These are phyloP conservation scores for Ophion obscuratus DNA, from an alignment of 2,888 invertebrate genomes.

Conservation along the genomic window DNA sequence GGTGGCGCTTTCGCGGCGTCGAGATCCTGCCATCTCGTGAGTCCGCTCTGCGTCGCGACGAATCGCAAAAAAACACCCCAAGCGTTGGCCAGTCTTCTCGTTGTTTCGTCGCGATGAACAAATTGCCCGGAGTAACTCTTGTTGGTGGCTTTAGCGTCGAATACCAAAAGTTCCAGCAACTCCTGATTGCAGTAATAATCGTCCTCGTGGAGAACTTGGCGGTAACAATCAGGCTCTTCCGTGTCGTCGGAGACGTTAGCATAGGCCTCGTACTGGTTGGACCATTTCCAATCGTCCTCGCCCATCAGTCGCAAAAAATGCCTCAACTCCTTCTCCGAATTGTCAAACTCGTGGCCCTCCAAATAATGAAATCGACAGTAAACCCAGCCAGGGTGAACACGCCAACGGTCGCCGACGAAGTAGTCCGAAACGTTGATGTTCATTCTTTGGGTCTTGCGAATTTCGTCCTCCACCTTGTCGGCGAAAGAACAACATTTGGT, in stretches of 20 bases:
- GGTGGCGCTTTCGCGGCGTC: slow-evolving; percentile 64
- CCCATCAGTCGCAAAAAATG: slow-evolving; percentile 90
- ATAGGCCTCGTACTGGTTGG: slow-evolving; percentile 86
- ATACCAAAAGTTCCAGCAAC: slow-evolving; percentile 92
- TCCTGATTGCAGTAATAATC: slow-evolving; percentile 94
- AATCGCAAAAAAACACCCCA: slow-evolving; percentile 92
- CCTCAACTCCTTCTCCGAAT: slow-evolving; percentile 90
- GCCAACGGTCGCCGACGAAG: slow-evolving; percentile 90
- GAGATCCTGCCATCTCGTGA: slow-evolving; percentile 92
- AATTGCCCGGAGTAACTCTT: slow-evolving; percentile 83
- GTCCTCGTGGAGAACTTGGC: slow-evolving; percentile 87
- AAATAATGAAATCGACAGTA: slow-evolving; percentile 95
- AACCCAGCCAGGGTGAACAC: slow-evolving; percentile 94
- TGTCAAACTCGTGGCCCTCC: slow-evolving; percentile 90
- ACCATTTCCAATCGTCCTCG: slow-evolving; percentile 86
- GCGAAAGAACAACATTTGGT: too few relatives aligned
- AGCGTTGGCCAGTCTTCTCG: slow-evolving; percentile 86
- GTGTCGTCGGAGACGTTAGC: slow-evolving; percentile 74
- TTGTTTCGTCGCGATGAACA: slow-evolving; percentile 83
- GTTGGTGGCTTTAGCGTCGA: slow-evolving; percentile 92
- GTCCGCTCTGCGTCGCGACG: slow-evolving; percentile 94
- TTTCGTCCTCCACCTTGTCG: slow-evolving; percentile 90
- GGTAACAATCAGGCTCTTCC: slow-evolving; percentile 86
- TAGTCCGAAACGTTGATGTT: slow-evolving; percentile 90
- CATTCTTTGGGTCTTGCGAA: slow-evolving; percentile 88